Evolutionary conservation across 2,888 invertebrate genomes (phyloP).

Genomic region (Bhutanitis thaidina): DNA sequence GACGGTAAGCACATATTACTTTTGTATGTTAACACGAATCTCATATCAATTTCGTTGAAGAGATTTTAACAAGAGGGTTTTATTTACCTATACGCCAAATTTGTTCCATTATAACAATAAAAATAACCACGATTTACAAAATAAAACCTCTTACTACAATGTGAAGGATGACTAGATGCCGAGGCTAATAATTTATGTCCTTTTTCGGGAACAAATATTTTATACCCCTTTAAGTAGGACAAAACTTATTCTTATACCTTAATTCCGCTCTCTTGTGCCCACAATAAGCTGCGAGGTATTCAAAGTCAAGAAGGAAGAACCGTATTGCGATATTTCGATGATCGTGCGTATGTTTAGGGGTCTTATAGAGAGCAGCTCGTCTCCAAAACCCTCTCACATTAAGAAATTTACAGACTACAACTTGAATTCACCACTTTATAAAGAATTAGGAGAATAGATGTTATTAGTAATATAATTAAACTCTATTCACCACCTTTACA

Average conservation of each 20-base stretch:
- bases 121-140: conserved; percentile 30
- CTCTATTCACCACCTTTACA: no score
- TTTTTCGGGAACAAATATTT: conserved; percentile 45
- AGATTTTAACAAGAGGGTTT: conserved; percentile 14
- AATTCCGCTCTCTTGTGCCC: conserved; percentile 25
- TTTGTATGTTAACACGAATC: conserved; percentile 18
- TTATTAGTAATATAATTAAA: no score
- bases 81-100: conserved; percentile 15
- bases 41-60: conserved; percentile 18
- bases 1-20: conserved; percentile 22
- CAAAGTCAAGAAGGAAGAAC: conserved; percentile 55
- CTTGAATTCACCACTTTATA: no score
- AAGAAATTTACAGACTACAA: no score
- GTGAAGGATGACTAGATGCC: conserved; percentile 30
- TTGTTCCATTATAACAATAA: conserved; percentile 4
- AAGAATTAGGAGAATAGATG: no score
- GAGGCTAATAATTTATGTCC: conserved; percentile 39
- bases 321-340: background rate
- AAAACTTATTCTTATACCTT: conserved; percentile 27
- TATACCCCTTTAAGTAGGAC: conserved; percentile 48
- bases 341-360: conserved; percentile 10
- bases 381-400: no score
- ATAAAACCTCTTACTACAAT: conserved; percentile 38
- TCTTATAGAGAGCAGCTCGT: no score
- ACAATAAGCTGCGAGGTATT: conserved; percentile 50